Evolutionary conservation across 2,888 invertebrate genomes (phyloP).

Genomic region (Lasius platythorax): DNA sequence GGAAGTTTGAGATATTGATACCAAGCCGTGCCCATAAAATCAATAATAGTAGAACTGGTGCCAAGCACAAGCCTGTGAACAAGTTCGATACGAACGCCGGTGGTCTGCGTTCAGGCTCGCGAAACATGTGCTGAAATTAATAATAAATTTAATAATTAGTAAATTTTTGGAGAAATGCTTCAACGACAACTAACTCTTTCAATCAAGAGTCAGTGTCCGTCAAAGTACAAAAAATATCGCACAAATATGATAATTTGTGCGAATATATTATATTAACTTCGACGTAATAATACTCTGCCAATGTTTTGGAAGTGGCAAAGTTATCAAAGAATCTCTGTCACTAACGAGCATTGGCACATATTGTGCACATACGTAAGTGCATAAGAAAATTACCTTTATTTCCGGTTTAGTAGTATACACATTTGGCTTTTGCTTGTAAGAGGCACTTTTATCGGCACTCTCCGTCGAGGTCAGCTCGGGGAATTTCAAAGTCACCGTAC

Average conservation of each 20-base stretch:
- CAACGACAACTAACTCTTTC: neutral
- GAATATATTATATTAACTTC: slow-evolving; percentile 31
- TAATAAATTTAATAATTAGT: neutral
- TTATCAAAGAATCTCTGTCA: slow-evolving; percentile 73
- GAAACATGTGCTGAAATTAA: slow-evolving; percentile 92
- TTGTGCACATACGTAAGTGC: neutral
- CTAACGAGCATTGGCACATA: slow-evolving; percentile 83
- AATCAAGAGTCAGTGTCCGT: slow-evolving; percentile 49
- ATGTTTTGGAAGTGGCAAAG: slow-evolving; percentile 84
- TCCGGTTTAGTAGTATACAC: slow-evolving; percentile 88
- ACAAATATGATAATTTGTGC: slow-evolving; percentile 18
- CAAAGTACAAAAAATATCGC: slow-evolving; percentile 16
- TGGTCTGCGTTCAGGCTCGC: slow-evolving; percentile 96
- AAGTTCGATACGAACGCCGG: slow-evolving; percentile 95
- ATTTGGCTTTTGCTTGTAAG: slow-evolving; percentile 79
- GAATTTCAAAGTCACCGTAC: slow-evolving; percentile 92
- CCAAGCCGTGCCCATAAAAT: slow-evolving; percentile 95
- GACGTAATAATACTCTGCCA: slow-evolving; percentile 81
- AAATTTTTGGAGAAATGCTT: neutral
- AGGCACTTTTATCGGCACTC: slow-evolving; percentile 77
- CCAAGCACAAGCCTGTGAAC: slow-evolving; percentile 94
- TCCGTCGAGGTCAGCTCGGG: slow-evolving; percentile 79
- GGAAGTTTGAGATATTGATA: slow-evolving; percentile 94
- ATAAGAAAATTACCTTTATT: slow-evolving; percentile 86
- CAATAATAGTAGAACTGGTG: slow-evolving; percentile 94